Evolutionary conservation across 2,888 invertebrate genomes (phyloP).

Genomic region (Drosophila koepferae): DNA sequence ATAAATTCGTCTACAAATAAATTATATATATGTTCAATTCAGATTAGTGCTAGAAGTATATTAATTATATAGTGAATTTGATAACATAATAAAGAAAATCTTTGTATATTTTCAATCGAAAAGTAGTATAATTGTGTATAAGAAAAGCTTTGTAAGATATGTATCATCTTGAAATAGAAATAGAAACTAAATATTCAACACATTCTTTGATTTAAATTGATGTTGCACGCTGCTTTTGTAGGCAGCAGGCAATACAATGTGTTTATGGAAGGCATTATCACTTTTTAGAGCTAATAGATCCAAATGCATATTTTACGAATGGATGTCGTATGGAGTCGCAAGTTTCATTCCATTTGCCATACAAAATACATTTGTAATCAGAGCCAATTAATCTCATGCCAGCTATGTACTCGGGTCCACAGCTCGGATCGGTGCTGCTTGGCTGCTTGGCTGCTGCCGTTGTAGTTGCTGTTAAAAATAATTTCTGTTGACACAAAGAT

Average conservation of each 20-base stretch:
- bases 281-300: slow-evolving; percentile 72
- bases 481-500: slow-evolving; percentile 82
- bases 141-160: background rate
- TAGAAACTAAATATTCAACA: background rate
- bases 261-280: slow-evolving; percentile 73
- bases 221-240: slow-evolving; percentile 1
- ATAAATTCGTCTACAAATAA: too few species aligned
- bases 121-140: background rate
- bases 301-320: slow-evolving; percentile 77
- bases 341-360: slow-evolving; percentile 54
- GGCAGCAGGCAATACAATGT: slow-evolving; percentile 7
- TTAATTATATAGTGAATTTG: too few species aligned
- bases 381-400: slow-evolving; percentile 71
- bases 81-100: too few species aligned
- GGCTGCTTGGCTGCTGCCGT: slow-evolving; percentile 33
- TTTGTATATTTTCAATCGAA: too few species aligned
- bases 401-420: slow-evolving; percentile 34
- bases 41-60: too few species aligned
- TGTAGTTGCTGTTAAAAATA: slow-evolving; percentile 78
- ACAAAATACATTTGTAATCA: slow-evolving; percentile 75
- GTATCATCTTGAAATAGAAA: background rate
- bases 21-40: too few species aligned
- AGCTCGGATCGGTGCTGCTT: slow-evolving; percentile 26
- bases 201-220: background rate
- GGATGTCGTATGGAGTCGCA: slow-evolving; percentile 38